Evolutionary conservation across 2,888 invertebrate species (phyloP).

Genomic region (Sesamia inferens): DNA sequence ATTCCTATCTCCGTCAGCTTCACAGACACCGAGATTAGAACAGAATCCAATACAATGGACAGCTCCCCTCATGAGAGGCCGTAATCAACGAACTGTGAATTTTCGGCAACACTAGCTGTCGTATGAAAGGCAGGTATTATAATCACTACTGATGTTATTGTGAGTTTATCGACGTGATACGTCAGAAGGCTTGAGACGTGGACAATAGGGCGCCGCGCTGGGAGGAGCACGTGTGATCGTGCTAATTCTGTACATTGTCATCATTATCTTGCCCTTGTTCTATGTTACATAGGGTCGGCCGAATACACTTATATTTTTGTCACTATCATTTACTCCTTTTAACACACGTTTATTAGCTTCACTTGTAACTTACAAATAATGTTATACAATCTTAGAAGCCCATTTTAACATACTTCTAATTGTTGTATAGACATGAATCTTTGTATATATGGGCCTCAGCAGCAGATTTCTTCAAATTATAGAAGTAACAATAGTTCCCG

Average conservation of each 20-base stretch:
- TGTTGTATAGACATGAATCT: too few species aligned
- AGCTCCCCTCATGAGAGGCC: conserved; percentile 24
- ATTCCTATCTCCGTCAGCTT: conserved; percentile 25
- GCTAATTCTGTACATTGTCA: neutral
- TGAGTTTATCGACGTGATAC: conserved; percentile 2
- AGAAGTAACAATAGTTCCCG: too few species aligned
- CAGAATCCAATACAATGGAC: conserved; percentile 30
- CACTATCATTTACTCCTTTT: neutral
- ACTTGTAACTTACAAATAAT: too few species aligned
- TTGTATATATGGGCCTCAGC: too few species aligned
- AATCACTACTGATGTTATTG: conserved; percentile 13
- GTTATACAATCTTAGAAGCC: too few species aligned
- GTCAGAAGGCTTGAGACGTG: neutral
- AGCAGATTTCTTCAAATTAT: too few species aligned
- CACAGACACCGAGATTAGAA: conserved; percentile 34
- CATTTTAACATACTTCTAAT: too few species aligned
- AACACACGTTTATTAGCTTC: too few species aligned
- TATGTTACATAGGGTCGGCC: neutral
- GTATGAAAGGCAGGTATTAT: conserved; percentile 24
- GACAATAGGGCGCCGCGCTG: neutral
- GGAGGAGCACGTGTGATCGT: neutral
- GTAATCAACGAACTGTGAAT: conserved; percentile 39
- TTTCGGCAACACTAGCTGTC: conserved; percentile 19
- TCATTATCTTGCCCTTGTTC: neutral
- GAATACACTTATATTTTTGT: neutral